A percentile compares a stretch with the other conserved stretches of the same genome.
These are phyloP conservation scores for Cairina moschata DNA, from an alignment of 2,113 vertebrate genomes.

Conservation along the genomic window DNA sequence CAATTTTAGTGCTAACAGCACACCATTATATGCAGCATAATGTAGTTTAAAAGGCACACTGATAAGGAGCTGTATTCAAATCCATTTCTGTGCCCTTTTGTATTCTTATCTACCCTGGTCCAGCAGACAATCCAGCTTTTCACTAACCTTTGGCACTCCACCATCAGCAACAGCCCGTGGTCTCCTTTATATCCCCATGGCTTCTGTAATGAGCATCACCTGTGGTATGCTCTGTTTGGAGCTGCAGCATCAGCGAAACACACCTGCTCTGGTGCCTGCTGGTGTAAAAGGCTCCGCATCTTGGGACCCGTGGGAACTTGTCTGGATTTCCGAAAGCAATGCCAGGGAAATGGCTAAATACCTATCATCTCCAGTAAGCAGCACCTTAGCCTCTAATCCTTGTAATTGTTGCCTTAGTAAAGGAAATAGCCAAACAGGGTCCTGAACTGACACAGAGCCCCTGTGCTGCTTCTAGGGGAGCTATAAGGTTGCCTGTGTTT, in stretches of 20 bases:
- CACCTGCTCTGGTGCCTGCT: constrained; percentile 58
- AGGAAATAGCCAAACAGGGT: background rate
- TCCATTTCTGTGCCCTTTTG: constrained; percentile 75
- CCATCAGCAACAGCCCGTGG: constrained; percentile 60
- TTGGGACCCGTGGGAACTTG: constrained; percentile 9
- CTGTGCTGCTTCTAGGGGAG: background rate
- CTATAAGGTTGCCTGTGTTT: background rate
- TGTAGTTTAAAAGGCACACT: constrained; percentile 74
- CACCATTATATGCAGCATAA: constrained; percentile 67
- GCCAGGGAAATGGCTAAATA: constrained; percentile 22
- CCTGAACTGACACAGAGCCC: background rate
- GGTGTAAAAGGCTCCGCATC: background rate
- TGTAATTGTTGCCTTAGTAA: constrained; percentile 32
- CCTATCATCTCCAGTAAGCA: background rate
- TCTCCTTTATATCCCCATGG: constrained; percentile 38
- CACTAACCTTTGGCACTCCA: constrained; percentile 80
- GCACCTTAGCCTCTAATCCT: constrained; percentile 17
- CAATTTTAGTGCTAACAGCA: constrained; percentile 75
- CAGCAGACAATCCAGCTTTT: constrained; percentile 79
- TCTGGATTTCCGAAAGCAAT: constrained; percentile 7
- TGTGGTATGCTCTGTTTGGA: constrained; percentile 54
- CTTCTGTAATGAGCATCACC: constrained; percentile 75
- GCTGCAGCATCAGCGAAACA: constrained; percentile 19
- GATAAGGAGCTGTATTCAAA: constrained; percentile 80
- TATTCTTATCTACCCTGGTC: constrained; percentile 79